Percentiles rank a stretch among this genome's conserved stretches.
Conservation (phyloP, 2,797 vertebrate species). For the Myotis pilosus region DNA sequence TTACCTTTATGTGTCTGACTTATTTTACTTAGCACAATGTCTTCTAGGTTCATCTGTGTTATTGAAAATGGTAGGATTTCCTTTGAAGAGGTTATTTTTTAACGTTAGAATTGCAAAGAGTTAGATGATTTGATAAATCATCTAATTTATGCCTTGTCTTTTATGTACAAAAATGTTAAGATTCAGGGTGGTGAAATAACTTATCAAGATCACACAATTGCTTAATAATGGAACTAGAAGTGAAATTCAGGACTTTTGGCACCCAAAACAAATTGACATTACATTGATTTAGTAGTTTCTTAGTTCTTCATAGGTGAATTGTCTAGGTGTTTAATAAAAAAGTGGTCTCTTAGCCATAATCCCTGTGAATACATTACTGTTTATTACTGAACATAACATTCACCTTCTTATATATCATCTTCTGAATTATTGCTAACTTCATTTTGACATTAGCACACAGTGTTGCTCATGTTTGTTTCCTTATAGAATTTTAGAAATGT, state of each 20-base stretch:
- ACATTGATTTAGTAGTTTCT: not conserved
- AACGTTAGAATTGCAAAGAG: not conserved
- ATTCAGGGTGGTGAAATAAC: not conserved
- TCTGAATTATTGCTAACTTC: conserved; percentile 21
- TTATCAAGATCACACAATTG: not conserved
- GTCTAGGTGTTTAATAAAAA: conserved; percentile 18
- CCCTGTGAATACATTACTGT: not conserved
- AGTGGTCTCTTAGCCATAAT: not conserved
- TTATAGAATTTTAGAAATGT: not conserved
- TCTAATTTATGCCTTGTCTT: not conserved
- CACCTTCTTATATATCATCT: not conserved
- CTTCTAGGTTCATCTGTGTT: not conserved
- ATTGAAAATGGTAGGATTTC: not conserved
- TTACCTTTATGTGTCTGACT: not conserved
- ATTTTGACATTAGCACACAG: conserved; percentile 28
- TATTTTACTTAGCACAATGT: not conserved
- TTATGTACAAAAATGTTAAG: not conserved
- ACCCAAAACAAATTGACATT: not conserved
- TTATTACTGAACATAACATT: conserved; percentile 12
- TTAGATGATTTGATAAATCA: conserved; percentile 24
- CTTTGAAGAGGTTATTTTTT: not conserved
- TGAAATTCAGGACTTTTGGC: conserved; percentile 12
- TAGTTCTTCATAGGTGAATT: not conserved
- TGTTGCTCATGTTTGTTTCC: conserved; percentile 9
- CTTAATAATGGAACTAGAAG: not conserved